phyloP scores from a whole-genome alignment of 2,888 invertebrate species.

The Hirtodrosophila trivittata region DNA sequence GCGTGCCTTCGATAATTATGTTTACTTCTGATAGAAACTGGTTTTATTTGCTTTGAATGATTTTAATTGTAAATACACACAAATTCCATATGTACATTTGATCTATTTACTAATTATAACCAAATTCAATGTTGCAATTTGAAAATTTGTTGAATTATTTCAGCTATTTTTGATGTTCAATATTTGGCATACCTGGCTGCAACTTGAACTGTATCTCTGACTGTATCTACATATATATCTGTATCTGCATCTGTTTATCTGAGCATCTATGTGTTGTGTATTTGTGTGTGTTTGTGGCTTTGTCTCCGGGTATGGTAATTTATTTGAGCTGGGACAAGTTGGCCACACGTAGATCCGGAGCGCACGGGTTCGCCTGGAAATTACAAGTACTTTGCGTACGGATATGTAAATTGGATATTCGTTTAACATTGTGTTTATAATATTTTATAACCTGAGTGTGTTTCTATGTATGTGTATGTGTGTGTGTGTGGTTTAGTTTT shows the following conservation, averaged over 20 bases:
- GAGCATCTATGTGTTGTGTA: no score
- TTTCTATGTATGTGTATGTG: slow-evolving; percentile 6
- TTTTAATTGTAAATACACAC: no score
- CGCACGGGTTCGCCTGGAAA: slow-evolving; percentile 27
- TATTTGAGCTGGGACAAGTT: slow-evolving; percentile 12
- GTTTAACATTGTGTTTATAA: slow-evolving; percentile 54
- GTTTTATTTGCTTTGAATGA: no score
- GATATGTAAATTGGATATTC: slow-evolving; percentile 56
- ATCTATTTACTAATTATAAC: no score
- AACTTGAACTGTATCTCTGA: not conserved
- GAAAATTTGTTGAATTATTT: no score
- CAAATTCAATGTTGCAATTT: no score
- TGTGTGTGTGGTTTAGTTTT: slow-evolving; percentile 2
- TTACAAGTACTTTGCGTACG: slow-evolving; percentile 28
- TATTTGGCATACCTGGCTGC: not conserved
- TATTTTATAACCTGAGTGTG: slow-evolving; percentile 30
- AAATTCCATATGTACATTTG: no score
- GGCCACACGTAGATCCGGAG: slow-evolving; percentile 18
- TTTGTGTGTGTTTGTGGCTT: slow-evolving; percentile 8
- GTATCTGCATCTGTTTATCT: not conserved
- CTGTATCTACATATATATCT: not conserved
- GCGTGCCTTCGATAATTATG: no score
- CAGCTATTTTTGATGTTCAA: no score
- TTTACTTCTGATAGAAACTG: no score
- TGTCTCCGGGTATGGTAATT: slow-evolving; percentile 28